Evolutionary conservation across 2,888 invertebrate species (phyloP).

Genomic region (Reticulitermes lucifugus): DNA sequence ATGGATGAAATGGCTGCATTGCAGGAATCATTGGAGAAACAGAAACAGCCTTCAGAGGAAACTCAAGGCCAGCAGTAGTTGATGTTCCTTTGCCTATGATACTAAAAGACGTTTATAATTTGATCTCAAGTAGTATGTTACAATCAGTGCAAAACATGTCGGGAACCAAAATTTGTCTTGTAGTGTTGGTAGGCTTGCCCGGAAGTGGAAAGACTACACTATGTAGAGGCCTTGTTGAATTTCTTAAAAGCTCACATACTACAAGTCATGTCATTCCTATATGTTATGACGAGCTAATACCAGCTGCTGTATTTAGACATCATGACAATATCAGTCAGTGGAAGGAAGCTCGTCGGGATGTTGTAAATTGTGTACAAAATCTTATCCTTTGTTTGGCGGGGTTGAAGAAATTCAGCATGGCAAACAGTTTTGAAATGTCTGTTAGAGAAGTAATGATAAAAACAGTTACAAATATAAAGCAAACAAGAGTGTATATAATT

Average conservation of each 20-base stretch:
- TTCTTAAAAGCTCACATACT: neutral
- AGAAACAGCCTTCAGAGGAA: neutral
- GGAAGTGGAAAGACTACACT: constrained; percentile 58
- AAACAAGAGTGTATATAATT: neutral
- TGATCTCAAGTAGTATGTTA: too few species aligned
- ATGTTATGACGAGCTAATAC: constrained; percentile 56
- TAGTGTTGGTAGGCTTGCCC: constrained; percentile 58
- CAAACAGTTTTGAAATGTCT: neutral
- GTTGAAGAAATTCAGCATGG: too few species aligned
- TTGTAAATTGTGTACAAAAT: constrained; percentile 52
- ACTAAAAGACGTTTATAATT: too few species aligned
- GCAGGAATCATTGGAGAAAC: constrained; percentile 53
- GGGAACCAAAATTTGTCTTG: constrained; percentile 52
- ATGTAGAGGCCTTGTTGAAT: constrained; percentile 47
- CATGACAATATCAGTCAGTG: constrained; percentile 50
- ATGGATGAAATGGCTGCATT: constrained; percentile 65
- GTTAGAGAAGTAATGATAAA: neutral
- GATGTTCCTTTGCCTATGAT: neutral
- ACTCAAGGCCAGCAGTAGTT: neutral
- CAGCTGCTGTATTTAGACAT: constrained; percentile 45
- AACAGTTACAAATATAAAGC: neutral
- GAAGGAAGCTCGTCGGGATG: constrained; percentile 54
- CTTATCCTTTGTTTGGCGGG: constrained; percentile 46
- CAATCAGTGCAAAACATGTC: neutral
- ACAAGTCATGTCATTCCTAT: constrained; percentile 51